Conservation (phyloP, 2,888 invertebrate species). For the Saturnia pavonia region DNA sequence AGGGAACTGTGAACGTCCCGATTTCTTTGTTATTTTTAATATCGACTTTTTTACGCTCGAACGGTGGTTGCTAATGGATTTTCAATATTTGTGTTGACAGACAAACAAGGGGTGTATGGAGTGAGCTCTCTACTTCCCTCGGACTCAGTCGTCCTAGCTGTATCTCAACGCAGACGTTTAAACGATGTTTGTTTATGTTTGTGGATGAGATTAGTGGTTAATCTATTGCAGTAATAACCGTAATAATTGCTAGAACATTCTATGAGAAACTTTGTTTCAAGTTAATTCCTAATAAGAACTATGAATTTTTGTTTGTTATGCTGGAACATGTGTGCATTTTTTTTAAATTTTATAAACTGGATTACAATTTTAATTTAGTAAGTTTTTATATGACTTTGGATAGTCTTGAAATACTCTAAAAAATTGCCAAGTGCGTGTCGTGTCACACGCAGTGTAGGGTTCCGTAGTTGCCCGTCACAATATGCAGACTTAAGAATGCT, state of each 20-base stretch:
- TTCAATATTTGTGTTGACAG: conserved; percentile 78
- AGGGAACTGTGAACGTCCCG: conserved; percentile 58
- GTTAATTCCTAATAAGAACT: too few relatives aligned
- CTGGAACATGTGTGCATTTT: too few relatives aligned
- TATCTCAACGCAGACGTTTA: conserved; percentile 42
- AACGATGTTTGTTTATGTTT: conserved; percentile 45
- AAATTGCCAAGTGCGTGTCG: too few relatives aligned
- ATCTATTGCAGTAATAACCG: conserved; percentile 23
- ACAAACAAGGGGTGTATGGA: conserved; percentile 70
- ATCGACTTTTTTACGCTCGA: conserved; percentile 69
- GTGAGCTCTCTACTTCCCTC: conserved; percentile 57
- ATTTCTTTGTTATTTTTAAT: conserved; percentile 75
- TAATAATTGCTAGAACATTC: not conserved
- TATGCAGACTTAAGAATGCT: too few relatives aligned
- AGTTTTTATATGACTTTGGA: too few relatives aligned
- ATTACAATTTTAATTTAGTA: too few relatives aligned
- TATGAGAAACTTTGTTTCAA: too few relatives aligned
- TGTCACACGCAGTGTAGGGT: too few relatives aligned
- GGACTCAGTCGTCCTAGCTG: conserved; percentile 38
- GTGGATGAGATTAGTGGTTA: conserved; percentile 40
- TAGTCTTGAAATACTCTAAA: too few relatives aligned
- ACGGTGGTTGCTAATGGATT: conserved; percentile 75
- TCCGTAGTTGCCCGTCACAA: too few relatives aligned
- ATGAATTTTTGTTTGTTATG: too few relatives aligned
- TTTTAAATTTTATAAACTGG: too few relatives aligned